Evolutionary conservation across 2,113 vertebrate genomes (phyloP).

Genomic region (Malurus alboscapulatus): DNA sequence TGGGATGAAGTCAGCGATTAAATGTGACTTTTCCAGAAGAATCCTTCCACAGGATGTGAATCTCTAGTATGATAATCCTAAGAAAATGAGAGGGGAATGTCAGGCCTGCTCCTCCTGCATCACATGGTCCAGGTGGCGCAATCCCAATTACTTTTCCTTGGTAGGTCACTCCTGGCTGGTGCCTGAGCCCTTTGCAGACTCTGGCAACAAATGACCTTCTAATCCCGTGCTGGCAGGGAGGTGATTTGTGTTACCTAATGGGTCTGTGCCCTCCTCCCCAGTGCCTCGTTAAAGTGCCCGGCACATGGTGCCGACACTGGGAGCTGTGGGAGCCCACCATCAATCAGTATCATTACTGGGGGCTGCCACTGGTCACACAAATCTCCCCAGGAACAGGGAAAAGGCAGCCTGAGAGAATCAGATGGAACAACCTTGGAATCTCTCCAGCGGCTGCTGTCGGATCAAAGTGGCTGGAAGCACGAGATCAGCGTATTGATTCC

Average conservation of each 20-base stretch:
- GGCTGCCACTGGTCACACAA: accelerated
- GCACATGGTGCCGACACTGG: accelerated
- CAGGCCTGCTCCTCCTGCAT: accelerated
- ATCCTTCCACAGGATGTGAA: neutral
- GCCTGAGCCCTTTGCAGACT: neutral
- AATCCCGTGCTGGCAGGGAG: neutral
- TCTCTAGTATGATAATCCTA: accelerated
- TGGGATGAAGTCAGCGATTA: accelerated
- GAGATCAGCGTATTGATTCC: neutral
- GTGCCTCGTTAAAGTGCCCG: neutral
- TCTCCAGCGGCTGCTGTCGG: neutral
- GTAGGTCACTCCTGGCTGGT: neutral
- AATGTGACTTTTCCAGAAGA: neutral
- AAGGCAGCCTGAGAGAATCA: neutral
- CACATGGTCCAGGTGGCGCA: neutral
- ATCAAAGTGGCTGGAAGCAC: neutral
- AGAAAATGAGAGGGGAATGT: no score
- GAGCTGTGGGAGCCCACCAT: neutral
- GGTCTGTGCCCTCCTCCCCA: neutral
- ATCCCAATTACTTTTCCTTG: neutral
- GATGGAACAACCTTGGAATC: neutral
- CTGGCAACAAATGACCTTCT: neutral
- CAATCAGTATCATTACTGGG: neutral
- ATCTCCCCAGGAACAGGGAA: neutral
- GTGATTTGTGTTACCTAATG: neutral